Base-by-base conservation (phyloP, 2,888 invertebrate species). In the Pandemis heparana region DNA sequence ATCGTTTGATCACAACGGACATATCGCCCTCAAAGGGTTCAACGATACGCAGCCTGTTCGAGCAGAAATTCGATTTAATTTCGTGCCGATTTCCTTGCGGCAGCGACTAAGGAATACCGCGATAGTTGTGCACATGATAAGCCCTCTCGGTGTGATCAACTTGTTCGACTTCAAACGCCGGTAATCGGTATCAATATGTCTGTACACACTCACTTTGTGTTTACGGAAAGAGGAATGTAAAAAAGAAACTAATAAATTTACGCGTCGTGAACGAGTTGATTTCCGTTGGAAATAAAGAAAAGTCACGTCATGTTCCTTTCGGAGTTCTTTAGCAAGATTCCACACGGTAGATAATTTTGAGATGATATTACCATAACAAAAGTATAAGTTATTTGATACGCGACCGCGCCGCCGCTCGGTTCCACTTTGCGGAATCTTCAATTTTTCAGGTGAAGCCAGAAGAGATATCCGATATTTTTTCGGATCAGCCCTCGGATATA, bases 321-420 rank as follows among this genome's bases (percentile, higher is more conserved):
- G 65, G 46, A 60, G 60, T 43, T 53, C 53, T 53, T 23, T 68
- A 80, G 80, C 82, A 80, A 88, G 88, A 89, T 90, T 88, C 87
- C 87, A 83, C 85, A 80, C 83, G 79, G 87, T 82, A 85, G 86
- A 89, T 91, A 90, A 92, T 92, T 91, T 87, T 76, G 83, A 82
- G 82, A 80, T 80, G 83, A 82, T 83, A 93, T 93, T 92, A 91
- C 86, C 92, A 92, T 92, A 90, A 92, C 92, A 92, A 92, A 92
- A 89, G 87, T 82, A 87, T 85, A 87, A 89, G 92, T 92, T 91
- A 92, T 92, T 90, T 90, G 91, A 91, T 89, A 89, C 89, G 84
- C 85, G 83, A 82, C 79, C 80, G 82, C 76, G 75, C 74, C 75
- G 77, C 78, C 75, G 77, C 78, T 76, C 78, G 69, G 74, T 76